Percentiles rank a stretch among this genome's conserved stretches.
These are phyloP conservation scores for Drosophila sulfurigaster DNA, from an alignment of 1,140 invertebrate genomes.

Conservation along the genomic window DNA sequence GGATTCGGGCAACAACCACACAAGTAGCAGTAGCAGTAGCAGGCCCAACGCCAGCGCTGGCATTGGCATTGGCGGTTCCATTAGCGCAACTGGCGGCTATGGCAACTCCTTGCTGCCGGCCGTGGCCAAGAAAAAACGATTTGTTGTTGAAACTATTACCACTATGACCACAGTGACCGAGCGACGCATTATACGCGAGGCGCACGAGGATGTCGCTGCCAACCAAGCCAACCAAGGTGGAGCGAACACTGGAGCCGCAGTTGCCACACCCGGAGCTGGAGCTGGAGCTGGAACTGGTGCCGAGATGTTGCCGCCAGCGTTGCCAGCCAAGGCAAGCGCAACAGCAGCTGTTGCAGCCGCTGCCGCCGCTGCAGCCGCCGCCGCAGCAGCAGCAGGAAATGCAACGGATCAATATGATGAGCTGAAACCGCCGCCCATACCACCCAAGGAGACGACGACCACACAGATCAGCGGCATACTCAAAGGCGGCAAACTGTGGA, in stretches of 20 bases:
- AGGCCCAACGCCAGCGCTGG: constrained; percentile 37
- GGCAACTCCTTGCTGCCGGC: constrained; percentile 29
- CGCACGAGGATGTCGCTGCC: constrained; percentile 67
- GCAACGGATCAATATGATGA: constrained; percentile 33
- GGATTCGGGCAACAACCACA: constrained; percentile 44
- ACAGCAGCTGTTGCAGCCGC: constrained; percentile 38
- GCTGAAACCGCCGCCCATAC: constrained; percentile 74
- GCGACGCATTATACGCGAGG: constrained; percentile 87
- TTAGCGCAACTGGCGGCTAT: constrained; percentile 9
- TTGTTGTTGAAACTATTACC: constrained; percentile 88
- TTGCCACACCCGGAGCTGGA: neutral
- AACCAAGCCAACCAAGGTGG: neutral
- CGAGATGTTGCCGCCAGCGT: constrained; percentile 64
- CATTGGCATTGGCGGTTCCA: neutral
- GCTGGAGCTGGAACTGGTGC: constrained; percentile 10
- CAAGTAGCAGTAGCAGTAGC: constrained; percentile 30
- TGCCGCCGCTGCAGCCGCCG: constrained; percentile 19
- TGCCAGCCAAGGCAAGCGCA: constrained; percentile 71
- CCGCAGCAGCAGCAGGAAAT: constrained; percentile 20
- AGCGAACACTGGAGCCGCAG: neutral
- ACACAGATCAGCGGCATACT: constrained; percentile 87
- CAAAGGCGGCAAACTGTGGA: constrained; percentile 88
- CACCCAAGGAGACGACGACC: constrained; percentile 81
- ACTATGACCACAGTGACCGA: constrained; percentile 89
- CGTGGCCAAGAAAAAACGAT: constrained; percentile 86